These are phyloP conservation scores for Augochlorella aurata DNA, from an alignment of 2,888 invertebrate species.

Conservation along the genomic window DNA sequence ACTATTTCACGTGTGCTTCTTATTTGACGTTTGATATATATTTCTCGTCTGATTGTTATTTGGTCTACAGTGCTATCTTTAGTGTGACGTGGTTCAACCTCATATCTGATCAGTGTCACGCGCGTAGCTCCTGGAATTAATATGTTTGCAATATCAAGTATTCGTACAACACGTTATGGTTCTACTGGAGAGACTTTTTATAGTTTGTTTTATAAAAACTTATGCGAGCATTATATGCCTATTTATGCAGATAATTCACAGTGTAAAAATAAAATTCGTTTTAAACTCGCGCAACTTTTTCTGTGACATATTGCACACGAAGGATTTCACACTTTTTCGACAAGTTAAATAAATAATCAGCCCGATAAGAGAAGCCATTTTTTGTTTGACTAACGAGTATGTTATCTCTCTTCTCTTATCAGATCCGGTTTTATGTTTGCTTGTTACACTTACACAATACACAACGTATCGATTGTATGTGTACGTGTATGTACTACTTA, in stretches of 20 bases:
- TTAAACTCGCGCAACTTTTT: neutral
- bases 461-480: neutral
- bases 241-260: neutral
- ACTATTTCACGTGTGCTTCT: neutral
- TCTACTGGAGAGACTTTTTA: neutral
- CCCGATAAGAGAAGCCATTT: neutral
- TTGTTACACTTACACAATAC: neutral
- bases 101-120: neutral
- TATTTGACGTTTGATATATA: neutral
- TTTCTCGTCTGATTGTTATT: neutral
- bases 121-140: neutral
- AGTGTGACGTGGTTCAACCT: neutral
- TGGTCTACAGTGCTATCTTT: neutral
- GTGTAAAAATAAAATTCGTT: neutral
- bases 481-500: neutral
- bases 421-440: neutral
- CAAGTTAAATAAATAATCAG: too few relatives aligned
- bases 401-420: neutral
- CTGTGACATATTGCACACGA: too few relatives aligned
- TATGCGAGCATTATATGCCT: neutral
- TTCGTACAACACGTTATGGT: neutral
- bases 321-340: too few relatives aligned
- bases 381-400: neutral
- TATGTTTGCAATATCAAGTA: neutral
- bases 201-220: neutral